Percentiles rank a stretch among this genome's conserved stretches.
phyloP scores from a whole-genome alignment of 2,888 invertebrate genomes.

The Drosophila melanocephala region DNA sequence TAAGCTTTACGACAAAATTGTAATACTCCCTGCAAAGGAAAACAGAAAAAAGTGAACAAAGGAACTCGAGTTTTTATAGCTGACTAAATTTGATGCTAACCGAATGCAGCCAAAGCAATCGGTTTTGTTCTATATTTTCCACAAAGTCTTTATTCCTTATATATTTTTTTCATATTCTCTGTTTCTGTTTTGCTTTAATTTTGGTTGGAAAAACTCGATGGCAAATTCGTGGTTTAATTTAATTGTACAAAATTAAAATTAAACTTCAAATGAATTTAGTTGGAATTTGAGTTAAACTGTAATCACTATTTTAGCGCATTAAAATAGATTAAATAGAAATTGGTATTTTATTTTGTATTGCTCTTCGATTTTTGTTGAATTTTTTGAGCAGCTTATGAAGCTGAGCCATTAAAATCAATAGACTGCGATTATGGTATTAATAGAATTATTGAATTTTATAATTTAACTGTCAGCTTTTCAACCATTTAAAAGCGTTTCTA shows the following conservation, averaged over 20 bases:
- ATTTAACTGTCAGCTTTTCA: neutral
- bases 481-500: neutral
- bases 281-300: neutral
- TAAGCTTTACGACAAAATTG: neutral
- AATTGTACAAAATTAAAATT: neutral
- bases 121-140: constrained; percentile 6
- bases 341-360: neutral
- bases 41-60: constrained; percentile 11
- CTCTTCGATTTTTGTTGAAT: neutral
- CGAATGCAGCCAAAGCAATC: constrained; percentile 54
- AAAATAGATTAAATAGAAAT: neutral
- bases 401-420: neutral
- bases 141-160: neutral
- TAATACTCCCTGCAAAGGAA: neutral
- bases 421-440: neutral
- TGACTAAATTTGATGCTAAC: constrained; percentile 35
- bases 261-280: neutral
- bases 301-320: neutral
- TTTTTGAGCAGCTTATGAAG: neutral
- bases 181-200: constrained; percentile 2
- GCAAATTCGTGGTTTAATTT: neutral
- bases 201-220: neutral
- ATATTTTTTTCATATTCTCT: constrained; percentile 8
- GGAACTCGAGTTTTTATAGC: constrained; percentile 27
- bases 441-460: neutral